phyloP scores from a whole-genome alignment of 2,797 vertebrate species.

The Oreochromis mossambicus region DNA sequence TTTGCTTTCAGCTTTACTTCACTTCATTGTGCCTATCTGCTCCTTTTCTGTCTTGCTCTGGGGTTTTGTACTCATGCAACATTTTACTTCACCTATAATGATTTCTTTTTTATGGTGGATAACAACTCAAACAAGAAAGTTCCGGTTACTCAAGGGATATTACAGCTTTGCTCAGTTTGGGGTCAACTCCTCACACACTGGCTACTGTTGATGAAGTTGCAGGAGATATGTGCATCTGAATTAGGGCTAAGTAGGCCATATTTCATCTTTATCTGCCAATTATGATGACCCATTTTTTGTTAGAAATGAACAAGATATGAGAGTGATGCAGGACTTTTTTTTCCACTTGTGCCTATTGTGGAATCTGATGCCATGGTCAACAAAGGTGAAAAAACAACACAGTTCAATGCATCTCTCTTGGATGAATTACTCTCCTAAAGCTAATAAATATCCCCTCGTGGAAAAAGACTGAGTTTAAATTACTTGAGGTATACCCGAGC shows the following conservation, averaged over 20 bases:
- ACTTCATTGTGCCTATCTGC: constrained; percentile 15
- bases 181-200: not conserved
- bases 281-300: constrained; percentile 49
- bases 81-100: constrained; percentile 5
- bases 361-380: not conserved
- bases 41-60: not conserved
- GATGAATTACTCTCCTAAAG: not conserved
- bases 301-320: constrained; percentile 21
- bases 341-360: not conserved
- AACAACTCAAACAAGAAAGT: not conserved
- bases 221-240: constrained; percentile 8
- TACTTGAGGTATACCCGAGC: not conserved
- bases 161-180: not conserved
- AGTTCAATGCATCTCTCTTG: not conserved
- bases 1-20: constrained; percentile 30
- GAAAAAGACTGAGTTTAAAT: constrained; percentile 21
- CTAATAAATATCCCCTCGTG: constrained; percentile 16
- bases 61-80: constrained; percentile 13
- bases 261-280: constrained; percentile 40
- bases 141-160: not conserved
- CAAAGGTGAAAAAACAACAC: not conserved
- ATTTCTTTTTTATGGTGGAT: not conserved
- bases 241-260: constrained; percentile 42
- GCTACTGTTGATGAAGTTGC: constrained; percentile 1
- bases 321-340: constrained; percentile 12